Evolutionary conservation across 2,797 vertebrate genomes (phyloP).

Genomic region (Takifugu rubripes): DNA sequence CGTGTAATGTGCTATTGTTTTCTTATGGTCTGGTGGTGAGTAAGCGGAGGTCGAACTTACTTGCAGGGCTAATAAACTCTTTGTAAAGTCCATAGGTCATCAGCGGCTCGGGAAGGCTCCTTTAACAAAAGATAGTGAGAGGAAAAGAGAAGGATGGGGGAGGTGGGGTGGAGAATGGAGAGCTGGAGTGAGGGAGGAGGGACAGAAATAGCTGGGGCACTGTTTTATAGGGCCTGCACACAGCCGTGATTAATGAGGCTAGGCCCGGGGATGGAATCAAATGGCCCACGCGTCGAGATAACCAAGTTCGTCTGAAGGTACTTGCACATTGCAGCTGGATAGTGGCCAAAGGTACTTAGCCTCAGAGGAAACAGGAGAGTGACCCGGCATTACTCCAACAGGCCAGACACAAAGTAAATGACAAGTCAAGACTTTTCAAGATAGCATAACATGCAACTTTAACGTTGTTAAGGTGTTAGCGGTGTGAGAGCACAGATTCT

Average conservation of each 20-base stretch:
- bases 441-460: conserved; percentile 10
- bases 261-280: conserved; percentile 69
- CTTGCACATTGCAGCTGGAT: conserved; percentile 69
- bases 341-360: conserved; percentile 59
- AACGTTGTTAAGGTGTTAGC: neutral
- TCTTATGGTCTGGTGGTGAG: conserved; percentile 4
- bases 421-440: conserved; percentile 27
- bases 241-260: conserved; percentile 76
- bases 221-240: conserved; percentile 75
- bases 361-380: conserved; percentile 58
- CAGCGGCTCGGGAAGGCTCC: conserved; percentile 94
- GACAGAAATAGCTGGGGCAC: conserved; percentile 67
- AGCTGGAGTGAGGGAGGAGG: conserved; percentile 53
- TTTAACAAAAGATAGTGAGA: conserved; percentile 60
- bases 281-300: conserved; percentile 68
- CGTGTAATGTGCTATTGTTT: conserved; percentile 11
- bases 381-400: conserved; percentile 46
- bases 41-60: conserved; percentile 77
- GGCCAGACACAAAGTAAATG: conserved; percentile 33
- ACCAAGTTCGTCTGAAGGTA: conserved; percentile 81
- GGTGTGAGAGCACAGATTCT: no score
- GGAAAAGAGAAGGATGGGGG: conserved; percentile 12
- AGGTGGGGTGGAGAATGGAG: conserved; percentile 30
- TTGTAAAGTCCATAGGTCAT: conserved; percentile 96
- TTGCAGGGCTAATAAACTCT: conserved; percentile 92